These are phyloP conservation scores for Origma solitaria DNA, from an alignment of 2,113 vertebrate genomes.

Conservation along the genomic window DNA sequence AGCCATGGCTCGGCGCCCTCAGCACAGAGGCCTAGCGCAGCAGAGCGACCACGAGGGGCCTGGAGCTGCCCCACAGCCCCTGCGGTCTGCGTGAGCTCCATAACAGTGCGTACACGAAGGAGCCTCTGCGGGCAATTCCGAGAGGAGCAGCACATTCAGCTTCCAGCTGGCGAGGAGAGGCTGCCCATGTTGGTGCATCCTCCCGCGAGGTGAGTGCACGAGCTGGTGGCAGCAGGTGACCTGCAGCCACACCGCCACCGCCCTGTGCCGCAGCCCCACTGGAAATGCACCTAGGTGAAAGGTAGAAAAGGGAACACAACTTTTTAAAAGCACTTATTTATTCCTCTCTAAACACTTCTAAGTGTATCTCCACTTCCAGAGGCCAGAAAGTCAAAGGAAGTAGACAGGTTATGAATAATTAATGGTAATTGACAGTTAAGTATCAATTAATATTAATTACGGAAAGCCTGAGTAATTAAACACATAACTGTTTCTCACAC, in stretches of 20 bases:
- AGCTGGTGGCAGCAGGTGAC: background rate
- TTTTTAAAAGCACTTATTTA: background rate
- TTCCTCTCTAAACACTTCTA: background rate
- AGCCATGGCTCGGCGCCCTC: rapidly evolving
- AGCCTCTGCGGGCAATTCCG: no score
- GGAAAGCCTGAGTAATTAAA: background rate
- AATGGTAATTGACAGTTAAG: background rate
- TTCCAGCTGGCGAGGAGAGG: background rate
- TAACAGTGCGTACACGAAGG: rapidly evolving
- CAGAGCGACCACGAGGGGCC: background rate
- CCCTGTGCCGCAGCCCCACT: rapidly evolving
- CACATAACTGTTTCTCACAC: background rate
- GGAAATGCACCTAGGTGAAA: rapidly evolving
- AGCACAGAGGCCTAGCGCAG: no score
- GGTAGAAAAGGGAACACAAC: rapidly evolving
- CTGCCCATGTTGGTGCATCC: rapidly evolving
- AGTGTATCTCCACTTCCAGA: background rate
- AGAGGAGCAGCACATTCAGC: background rate
- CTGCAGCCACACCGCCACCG: rapidly evolving
- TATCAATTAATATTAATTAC: background rate
- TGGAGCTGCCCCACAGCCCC: background rate
- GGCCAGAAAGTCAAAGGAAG: background rate
- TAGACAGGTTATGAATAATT: background rate
- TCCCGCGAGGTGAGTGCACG: rapidly evolving
- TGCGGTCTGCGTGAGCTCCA: rapidly evolving